Conservation (phyloP, 2,797 vertebrate species). For the Parambassis ranga region DNA sequence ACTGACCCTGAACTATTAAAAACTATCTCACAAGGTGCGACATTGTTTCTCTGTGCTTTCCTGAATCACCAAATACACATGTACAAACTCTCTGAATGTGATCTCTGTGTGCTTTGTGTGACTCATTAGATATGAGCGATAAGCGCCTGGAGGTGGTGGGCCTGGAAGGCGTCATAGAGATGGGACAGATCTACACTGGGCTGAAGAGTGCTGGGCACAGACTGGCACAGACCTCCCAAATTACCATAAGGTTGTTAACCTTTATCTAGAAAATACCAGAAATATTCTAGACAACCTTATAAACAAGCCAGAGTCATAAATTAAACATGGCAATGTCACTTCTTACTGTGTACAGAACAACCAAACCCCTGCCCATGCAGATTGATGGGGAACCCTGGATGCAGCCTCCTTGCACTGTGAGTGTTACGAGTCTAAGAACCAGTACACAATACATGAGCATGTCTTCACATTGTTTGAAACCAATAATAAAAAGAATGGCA, state of each 20-base stretch:
- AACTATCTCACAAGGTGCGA: conserved; percentile 86
- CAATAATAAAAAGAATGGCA: no score
- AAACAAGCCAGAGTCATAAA: not conserved
- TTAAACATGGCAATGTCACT: not conserved
- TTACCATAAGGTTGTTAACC: conserved; percentile 85
- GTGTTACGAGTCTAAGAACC: no score
- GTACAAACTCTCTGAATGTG: not conserved
- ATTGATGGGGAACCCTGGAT: conserved; percentile 97
- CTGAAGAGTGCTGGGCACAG: conserved; percentile 89
- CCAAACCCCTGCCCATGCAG: conserved; percentile 92
- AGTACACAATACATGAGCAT: no score
- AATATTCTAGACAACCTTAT: not conserved
- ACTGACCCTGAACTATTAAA: conserved; percentile 87
- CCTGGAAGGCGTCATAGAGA: conserved; percentile 89
- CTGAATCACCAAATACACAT: not conserved
- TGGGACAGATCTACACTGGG: conserved; percentile 95
- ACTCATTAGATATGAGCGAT: conserved; percentile 85
- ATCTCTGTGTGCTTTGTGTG: not conserved
- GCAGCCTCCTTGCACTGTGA: conserved; percentile 93
- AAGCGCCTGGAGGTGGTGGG: conserved; percentile 90
- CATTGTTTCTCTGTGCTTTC: not conserved
- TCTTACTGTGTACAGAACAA: conserved; percentile 78
- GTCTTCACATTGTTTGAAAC: no score
- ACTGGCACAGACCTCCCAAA: conserved; percentile 88
- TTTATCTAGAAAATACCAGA: not conserved